These are phyloP conservation scores for Ploceus nigricollis DNA, from an alignment of 2,113 vertebrate genomes.

Conservation along the genomic window DNA sequence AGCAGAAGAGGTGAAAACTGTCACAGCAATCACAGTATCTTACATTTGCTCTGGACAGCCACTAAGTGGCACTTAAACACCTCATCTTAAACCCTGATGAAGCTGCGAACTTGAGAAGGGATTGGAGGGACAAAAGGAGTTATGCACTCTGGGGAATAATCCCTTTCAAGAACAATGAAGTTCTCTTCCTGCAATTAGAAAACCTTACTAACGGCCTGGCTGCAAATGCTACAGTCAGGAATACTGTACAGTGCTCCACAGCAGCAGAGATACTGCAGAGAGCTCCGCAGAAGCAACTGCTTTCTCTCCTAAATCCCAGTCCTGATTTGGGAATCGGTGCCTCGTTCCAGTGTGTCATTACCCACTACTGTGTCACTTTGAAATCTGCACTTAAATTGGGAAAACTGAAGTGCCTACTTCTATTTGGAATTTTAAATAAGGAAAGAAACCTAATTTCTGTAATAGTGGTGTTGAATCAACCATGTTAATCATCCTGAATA, in stretches of 20 bases:
- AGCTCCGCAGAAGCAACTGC: neutral
- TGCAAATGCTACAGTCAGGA: neutral
- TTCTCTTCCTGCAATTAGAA: neutral
- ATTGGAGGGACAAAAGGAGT: rapidly evolving
- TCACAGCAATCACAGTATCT: neutral
- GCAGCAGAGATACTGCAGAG: neutral
- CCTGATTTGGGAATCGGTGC: neutral
- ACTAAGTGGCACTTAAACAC: conserved; percentile 40
- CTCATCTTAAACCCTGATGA: neutral
- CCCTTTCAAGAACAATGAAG: neutral
- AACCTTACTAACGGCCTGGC: neutral
- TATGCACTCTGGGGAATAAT: neutral
- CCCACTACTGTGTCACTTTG: neutral
- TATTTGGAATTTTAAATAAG: neutral
- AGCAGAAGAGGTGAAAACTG: neutral
- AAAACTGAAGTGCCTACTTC: neutral
- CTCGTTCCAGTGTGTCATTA: neutral
- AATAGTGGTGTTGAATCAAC: neutral
- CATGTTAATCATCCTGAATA: neutral
- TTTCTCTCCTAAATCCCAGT: neutral
- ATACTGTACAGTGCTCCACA: neutral
- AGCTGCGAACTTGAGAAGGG: neutral
- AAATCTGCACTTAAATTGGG: neutral
- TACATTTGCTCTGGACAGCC: neutral
- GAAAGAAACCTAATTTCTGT: neutral